Base-by-base conservation (phyloP, 2,888 invertebrate genomes). In the Drosophila multiciliata region DNA sequence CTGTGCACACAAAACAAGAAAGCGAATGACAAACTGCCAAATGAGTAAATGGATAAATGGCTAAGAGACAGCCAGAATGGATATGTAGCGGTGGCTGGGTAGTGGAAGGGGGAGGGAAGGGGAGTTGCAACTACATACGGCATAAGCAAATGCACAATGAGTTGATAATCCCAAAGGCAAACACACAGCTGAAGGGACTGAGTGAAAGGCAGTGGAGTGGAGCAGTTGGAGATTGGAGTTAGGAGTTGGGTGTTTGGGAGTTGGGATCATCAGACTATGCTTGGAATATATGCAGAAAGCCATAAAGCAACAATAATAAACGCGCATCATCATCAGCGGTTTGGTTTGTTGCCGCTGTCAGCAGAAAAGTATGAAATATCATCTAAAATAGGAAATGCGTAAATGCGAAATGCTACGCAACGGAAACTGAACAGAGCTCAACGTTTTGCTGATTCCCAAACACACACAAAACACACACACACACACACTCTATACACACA, bases 351-450 rank as follows among this genome's bases (percentile, higher is more conserved):
- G 77, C 68, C 70, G 77, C 89, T 84, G 84, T 85, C 85, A 85
- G 85, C 84, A 85, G 72, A 84, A 85, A 89, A 87, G 85, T 85
- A 85, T 89, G 85, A 85, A 85, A 85, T 85, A 85, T 90, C 90
- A 88, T 90, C 90, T 88, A 88, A 89, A 87, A 87, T 85, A 80
- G 87, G 87, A 87, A 86, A 86, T 90, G 86, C 86, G 86, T 86
- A 87, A 89, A 86, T 89, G 87, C 76, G 88, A 87, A 89, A 87
- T 82, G 59, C 89, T 78, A 87, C 85, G 82, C 85, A 87, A 87
- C 86, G 86, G 86, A 87, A 87, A 76, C 88, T 82, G 75, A 68
- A 84, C 72, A 71, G 77, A 83, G 71, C 76, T 75, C 77, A 67
- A 70, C 63, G 87, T 66, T 79, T 75, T 40, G 79, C 77, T 84